phyloP scores from a whole-genome alignment of 2,888 invertebrate genomes.

The Cancer borealis region DNA sequence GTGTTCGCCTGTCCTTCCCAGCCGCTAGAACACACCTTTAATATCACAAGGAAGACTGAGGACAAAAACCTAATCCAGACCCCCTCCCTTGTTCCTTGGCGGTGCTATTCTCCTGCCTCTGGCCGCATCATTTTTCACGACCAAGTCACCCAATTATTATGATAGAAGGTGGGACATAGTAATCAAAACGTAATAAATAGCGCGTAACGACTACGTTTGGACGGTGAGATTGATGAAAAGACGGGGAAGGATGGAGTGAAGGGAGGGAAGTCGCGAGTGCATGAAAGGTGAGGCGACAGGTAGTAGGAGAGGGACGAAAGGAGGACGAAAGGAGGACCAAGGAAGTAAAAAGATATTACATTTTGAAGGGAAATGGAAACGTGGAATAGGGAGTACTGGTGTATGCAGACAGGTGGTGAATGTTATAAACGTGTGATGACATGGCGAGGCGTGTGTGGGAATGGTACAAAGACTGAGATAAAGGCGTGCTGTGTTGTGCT shows the following conservation, averaged over 20 bases:
- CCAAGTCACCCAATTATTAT: constrained; percentile 9
- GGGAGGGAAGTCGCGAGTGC: constrained; percentile 20
- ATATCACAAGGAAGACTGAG: background rate
- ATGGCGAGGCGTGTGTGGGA: background rate
- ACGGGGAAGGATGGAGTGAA: background rate
- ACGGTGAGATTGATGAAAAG: constrained; percentile 10
- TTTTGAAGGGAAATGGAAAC: background rate
- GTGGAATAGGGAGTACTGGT: background rate
- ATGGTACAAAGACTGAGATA: background rate
- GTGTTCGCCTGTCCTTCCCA: background rate
- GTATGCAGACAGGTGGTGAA: background rate
- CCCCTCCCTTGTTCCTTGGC: background rate
- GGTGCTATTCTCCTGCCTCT: background rate
- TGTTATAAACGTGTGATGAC: background rate
- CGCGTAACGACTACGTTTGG: background rate
- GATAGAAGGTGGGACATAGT: background rate
- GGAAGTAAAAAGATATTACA: background rate
- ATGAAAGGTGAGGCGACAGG: constrained; percentile 9
- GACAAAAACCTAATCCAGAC: constrained; percentile 4
- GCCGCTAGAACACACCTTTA: constrained; percentile 1
- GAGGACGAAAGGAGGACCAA: background rate
- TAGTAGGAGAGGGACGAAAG: background rate
- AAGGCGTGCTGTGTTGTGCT: background rate
- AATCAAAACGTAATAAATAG: constrained; percentile 23
- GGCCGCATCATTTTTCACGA: background rate